These are phyloP conservation scores for Pyrgilauda ruficollis DNA, from an alignment of 2,113 vertebrate genomes.

Conservation along the genomic window DNA sequence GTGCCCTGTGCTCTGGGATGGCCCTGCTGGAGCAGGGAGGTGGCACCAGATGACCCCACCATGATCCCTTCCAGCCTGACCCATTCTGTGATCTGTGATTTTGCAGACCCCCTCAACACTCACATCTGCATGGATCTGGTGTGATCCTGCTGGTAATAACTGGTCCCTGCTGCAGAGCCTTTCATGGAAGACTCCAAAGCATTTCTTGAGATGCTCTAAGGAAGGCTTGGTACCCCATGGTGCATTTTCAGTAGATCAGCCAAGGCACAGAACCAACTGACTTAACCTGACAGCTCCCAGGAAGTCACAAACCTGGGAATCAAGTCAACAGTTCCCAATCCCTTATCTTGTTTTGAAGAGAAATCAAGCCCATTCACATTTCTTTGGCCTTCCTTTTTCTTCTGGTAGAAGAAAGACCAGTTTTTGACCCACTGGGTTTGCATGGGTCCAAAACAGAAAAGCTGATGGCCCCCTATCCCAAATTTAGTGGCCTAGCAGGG, in stretches of 20 bases:
- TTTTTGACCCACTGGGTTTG: neutral
- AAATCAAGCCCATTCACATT: neutral
- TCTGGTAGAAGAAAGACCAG: neutral
- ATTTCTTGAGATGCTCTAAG: neutral
- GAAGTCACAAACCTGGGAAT: neutral
- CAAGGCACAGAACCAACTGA: neutral
- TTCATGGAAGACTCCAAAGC: neutral
- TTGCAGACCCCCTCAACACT: neutral
- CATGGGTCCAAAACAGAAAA: neutral
- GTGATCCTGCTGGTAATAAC: neutral
- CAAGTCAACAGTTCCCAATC: neutral
- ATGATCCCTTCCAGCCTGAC: neutral
- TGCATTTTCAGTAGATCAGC: neutral
- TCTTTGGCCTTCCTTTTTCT: neutral
- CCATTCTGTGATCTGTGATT: neutral
- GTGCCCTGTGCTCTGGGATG: neutral
- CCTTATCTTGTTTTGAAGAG: neutral
- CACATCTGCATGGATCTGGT: neutral
- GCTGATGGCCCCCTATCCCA: neutral
- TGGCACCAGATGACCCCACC: neutral
- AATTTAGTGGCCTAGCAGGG: neutral
- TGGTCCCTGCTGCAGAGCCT: neutral
- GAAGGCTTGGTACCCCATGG: accelerated
- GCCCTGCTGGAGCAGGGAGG: neutral
- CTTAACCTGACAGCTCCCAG: neutral